phyloP scores from a whole-genome alignment of 2,113 vertebrate species.

The Calyptomena viridis region DNA sequence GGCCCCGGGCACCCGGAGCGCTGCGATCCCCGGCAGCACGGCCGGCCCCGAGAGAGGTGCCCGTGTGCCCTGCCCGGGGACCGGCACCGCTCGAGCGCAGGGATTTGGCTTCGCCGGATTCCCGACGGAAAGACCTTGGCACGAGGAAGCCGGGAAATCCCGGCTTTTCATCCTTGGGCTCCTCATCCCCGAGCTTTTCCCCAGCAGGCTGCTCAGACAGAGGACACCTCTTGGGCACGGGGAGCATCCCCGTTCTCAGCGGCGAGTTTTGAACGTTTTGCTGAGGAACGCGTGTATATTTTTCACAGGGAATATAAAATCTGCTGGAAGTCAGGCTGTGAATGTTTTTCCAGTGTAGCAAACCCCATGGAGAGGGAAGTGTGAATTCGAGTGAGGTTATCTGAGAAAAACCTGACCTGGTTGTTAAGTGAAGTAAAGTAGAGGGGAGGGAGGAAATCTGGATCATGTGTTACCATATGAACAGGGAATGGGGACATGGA shows the following conservation, averaged over 20 bases:
- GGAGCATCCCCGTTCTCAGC: neutral
- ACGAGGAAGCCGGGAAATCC: neutral
- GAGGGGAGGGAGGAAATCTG: neutral
- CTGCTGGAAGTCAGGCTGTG: neutral
- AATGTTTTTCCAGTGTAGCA: neutral
- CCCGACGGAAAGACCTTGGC: accelerated
- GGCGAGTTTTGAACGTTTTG: accelerated
- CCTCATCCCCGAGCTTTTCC: neutral
- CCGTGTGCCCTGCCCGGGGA: neutral
- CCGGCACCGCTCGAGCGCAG: neutral
- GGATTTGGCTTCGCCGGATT: neutral
- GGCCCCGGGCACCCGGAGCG: neutral
- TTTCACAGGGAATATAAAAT: neutral
- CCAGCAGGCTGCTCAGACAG: accelerated
- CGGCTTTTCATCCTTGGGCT: neutral
- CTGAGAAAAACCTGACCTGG: constrained; percentile 5
- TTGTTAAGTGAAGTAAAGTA: neutral
- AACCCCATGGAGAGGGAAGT: neutral
- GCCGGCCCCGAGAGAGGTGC: accelerated
- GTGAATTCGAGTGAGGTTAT: neutral
- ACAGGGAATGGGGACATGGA: neutral
- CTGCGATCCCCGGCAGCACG: neutral
- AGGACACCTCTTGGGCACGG: accelerated
- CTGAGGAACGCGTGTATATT: accelerated
- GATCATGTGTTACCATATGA: neutral